Evolutionary conservation across 1,140 invertebrate species (phyloP).

Genomic region (Globodera rostochiensis): DNA sequence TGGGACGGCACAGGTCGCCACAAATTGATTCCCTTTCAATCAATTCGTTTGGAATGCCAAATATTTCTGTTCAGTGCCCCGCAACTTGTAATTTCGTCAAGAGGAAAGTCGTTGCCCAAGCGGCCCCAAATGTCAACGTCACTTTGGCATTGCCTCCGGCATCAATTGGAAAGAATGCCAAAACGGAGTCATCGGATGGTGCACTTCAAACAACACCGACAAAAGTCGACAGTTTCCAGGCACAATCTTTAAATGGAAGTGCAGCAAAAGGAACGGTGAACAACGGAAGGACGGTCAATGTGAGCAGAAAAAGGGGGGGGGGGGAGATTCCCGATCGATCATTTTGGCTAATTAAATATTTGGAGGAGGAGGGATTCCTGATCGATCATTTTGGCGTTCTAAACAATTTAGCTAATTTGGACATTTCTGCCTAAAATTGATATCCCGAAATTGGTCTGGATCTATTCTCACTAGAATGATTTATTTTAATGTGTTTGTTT

Average conservation of each 20-base stretch:
- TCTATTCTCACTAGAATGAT: background rate
- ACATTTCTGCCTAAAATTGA: too few relatives aligned
- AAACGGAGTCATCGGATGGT: background rate
- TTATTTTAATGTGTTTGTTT: background rate
- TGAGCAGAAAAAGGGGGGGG: background rate
- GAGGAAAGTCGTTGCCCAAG: conserved; percentile 25
- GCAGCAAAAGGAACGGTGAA: conserved; percentile 2
- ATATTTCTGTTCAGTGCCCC: conserved; percentile 35
- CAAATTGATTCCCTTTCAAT: background rate
- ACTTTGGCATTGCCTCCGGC: conserved; percentile 24
- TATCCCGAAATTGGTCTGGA: too few relatives aligned
- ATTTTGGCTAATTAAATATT: background rate
- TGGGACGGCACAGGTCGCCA: conserved; percentile 18
- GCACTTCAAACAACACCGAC: background rate
- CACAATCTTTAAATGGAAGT: background rate
- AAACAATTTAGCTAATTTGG: background rate
- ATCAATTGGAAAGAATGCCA: background rate
- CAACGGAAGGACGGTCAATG: conserved; percentile 1
- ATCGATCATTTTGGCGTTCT: background rate
- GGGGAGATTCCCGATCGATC: background rate
- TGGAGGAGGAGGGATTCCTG: too few relatives aligned
- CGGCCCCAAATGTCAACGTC: conserved; percentile 11
- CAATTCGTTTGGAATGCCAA: background rate
- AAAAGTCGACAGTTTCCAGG: background rate
- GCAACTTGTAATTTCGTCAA: conserved; percentile 29